Evolutionary conservation across 1,140 invertebrate genomes (phyloP), one percentile per base, ranked within the genome.

Genomic region (Capitella teleta): DNA sequence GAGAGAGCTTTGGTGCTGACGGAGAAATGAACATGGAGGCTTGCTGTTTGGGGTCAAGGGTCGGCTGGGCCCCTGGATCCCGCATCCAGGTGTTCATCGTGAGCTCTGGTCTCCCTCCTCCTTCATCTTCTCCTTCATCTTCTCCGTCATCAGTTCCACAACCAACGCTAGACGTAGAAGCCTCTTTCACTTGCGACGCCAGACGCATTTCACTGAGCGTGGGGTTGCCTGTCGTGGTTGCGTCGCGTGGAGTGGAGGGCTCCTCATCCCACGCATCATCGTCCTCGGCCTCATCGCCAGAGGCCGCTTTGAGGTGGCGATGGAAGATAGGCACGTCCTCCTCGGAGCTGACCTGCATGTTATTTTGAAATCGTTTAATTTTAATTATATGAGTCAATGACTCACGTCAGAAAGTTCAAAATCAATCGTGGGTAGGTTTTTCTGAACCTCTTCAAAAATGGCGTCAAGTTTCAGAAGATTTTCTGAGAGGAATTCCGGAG

Each of bases 331-430:
- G 47, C n/a, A 61, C 57, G 37, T 65, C 63, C 16, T 65, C 63
- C 36, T 47, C 45, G 4, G 45, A 47, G 12, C 26, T 32, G n/a
- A 47, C 12, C 45, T 47, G 18, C 6, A 21, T 12, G 38, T 41
- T 16, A 21, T 16, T 41, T 12, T 32, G 30, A 10, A 8, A 32
- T 32, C 8, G n/a, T 32, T 32, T n/a, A n/a, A n/a, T n/a, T n/a
- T n/a, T n/a, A n/a, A n/a, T n/a, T n/a, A n/a, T n/a, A n/a, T n/a
- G n/a, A n/a, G n/a, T n/a, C n/a, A n/a, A n/a, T 32, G 8, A 51
- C 63, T 63, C 59, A 65, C 63, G 60, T 65, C 63, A 25, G 61
- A 63, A 2, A 60, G 38, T 28, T 65, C 60, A 59, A 64, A 64
- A 49, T 63, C 58, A 42, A 65, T 61, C 14, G 52, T 59, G 1